phyloP scores from a whole-genome alignment of 2,797 vertebrate species.

The Mus minutoides region DNA sequence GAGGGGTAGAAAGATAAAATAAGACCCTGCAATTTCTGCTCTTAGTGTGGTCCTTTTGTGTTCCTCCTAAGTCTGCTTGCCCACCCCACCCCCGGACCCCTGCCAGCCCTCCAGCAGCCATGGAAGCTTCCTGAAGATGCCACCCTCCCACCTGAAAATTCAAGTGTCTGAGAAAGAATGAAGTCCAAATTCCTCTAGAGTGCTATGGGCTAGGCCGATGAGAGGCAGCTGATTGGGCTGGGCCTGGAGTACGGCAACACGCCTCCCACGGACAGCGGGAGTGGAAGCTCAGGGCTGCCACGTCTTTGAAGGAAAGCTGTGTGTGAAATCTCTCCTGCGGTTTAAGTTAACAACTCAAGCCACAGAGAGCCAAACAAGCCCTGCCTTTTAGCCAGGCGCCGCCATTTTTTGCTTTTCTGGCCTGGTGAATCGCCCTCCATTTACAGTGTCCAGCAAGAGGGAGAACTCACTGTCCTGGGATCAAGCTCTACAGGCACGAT shows the following conservation, averaged over 20 bases:
- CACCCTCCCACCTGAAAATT: neutral
- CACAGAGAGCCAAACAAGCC: neutral
- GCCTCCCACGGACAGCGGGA: neutral
- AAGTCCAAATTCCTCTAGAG: neutral
- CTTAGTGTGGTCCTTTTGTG: neutral
- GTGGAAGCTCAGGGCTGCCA: too few relatives aligned
- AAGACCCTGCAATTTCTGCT: rapidly evolving
- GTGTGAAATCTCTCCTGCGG: neutral
- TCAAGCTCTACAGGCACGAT: neutral
- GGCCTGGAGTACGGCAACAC: neutral
- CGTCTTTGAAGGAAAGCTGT: neutral
- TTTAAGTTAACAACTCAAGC: neutral
- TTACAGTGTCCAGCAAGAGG: neutral
- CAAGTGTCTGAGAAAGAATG: neutral
- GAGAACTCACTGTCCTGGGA: neutral
- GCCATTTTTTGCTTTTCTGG: neutral
- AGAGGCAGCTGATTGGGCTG: neutral
- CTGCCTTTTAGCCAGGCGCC: neutral
- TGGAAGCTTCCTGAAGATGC: neutral
- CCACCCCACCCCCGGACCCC: too few relatives aligned
- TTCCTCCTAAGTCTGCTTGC: neutral
- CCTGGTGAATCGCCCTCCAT: neutral
- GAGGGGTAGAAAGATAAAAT: neutral
- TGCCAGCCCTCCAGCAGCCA: neutral
- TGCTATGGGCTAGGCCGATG: neutral